Base-by-base conservation (phyloP, 1,140 invertebrate genomes). In the Dolichoris vasculosae region DNA sequence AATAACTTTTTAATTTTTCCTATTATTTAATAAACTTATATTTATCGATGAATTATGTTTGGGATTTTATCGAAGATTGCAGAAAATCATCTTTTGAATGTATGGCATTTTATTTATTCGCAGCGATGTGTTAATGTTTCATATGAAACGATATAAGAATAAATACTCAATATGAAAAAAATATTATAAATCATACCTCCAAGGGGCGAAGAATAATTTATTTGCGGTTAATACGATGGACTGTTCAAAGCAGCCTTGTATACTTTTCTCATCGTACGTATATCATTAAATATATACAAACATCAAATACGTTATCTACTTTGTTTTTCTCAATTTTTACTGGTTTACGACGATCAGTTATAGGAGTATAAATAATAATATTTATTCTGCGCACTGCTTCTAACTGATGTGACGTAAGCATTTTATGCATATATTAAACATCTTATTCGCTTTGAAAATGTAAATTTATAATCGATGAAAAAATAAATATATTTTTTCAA, bases 21-120 rank as follows among this genome's bases (percentile, higher is more conserved):
- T 38, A 43, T n/a, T 13, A 73, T 73, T 71, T 73, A 73, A 73
- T 73, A 73, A 73, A 43, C 69, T 73, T 73, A 8, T 26, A 23
- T 6, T 35, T 15, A 71, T 71, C 23, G 40, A 71, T 71, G 26
- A 71, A 71, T 40, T 40, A 40, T 43, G 20, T 43, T 73, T 17
- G 43, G 26, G 4, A 43, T 73, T 73, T 43, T n/a, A 43, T n/a
- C 7, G 11, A 11, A n/a, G 17, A 73, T 9, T 59, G 6, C 2
- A 8, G 2, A 23, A 43, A n/a, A 6, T 26, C 32, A 23, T 1
- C 2, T n/a, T 43, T 73, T 0, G 9, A 26, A n/a, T 43, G 2
- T 71, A 9, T 32, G 3, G 1, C 26, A 23, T 71, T 23, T 35
- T 17, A 64, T 11, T 40, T 32, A 8, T 35, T 32, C 63, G 7